Evolutionary conservation across 2,888 invertebrate species (phyloP), one percentile per base, ranked within the genome.

Genomic region (Palloptera scutellata): DNA sequence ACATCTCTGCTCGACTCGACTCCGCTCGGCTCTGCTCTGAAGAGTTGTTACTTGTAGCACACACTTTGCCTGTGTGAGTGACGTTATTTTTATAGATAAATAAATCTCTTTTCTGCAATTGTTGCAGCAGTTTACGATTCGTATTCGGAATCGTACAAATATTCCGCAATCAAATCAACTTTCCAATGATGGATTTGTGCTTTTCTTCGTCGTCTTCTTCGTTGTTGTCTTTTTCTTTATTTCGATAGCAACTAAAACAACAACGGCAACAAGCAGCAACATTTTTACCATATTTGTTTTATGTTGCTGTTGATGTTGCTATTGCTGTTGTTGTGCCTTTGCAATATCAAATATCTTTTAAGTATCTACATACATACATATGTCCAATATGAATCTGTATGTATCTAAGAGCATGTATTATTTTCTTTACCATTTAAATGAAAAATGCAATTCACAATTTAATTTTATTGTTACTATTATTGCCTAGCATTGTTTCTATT

Each of bases 161-260:
- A 74, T 73, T 73, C 58, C 75, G 71, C 78, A 79, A 80, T 76
- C 77, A 76, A 51, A 75, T 72, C 79, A 80, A 80, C 78, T 80
- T 78, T 79, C 79, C 79, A 80, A 79, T 80, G 79, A 80, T 79
- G 79, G 70, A 79, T 78, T 68, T 68, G 64, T 68, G 55, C 20
- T 42, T 57, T 43, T 61, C 64, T 63, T 41, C 15, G 69, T 75
- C 71, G n/a, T 30, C 30, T 30, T 30, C 30, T 30, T 30, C 30
- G 48, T 12, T n/a, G 20, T 61, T 15, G 61, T 61, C 30, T n/a
- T 41, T 9, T 10, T 19, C 45, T 20, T 20, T 6, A 30, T 30
- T 30, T 30, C 30, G 30, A 30, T 30, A 4, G 30, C 30, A 45
- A 20, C 40, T 51, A 57, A 57, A 64, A 9, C 11, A 58, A 51